Evolutionary conservation across 2,797 vertebrate genomes (phyloP), one percentile per base, ranked within the genome.

Genomic region (Rhinoraja longicauda): DNA sequence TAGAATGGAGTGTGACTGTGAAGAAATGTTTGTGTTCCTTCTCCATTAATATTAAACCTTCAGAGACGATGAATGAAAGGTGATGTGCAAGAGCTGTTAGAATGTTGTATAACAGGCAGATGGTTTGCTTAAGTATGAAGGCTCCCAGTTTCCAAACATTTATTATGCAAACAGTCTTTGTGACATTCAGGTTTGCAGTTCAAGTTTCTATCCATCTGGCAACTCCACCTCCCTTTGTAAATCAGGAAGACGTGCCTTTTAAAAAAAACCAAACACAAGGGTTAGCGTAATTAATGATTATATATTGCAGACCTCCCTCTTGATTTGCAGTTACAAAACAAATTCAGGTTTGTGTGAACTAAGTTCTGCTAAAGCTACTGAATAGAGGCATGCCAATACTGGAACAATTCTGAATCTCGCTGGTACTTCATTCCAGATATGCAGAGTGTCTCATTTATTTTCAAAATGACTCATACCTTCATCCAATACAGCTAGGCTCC

Each of bases 101-200:
- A 88, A 88, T 67, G 84, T 64, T 88, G 70, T 53, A 4, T 70
- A 57, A 92, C 90, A 90, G 86, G 64, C 13, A 90, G n/a, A 36
- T 90, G 45, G 70, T 91, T 91, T 91, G 67, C 67, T 91, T 91
- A 91, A 91, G 36, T 73, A 73, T 91, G 64, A 91, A 91, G 72
- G 90, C 21, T 91, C 21, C 90, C 70, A 72, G 67, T 73, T 91
- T 91, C 39, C 70, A 91, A 91, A 73, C 67, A 73, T 73, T 73
- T 91, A 91, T 91, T 91, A 90, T 73, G 67, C 70, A 91, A 73
- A 91, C 67, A 91, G 64, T 73, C 90, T 91, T 91, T 91, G 67
- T 91, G 90, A 15, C 90, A 91, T 45, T 39, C 6, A 53, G 67
- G 90, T 53, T 73, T 91, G 90, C 36, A 73, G 70, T 91, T 91